These are phyloP conservation scores for Leucoraja erinaceus DNA, from an alignment of 2,113 vertebrate genomes.

Conservation along the genomic window DNA sequence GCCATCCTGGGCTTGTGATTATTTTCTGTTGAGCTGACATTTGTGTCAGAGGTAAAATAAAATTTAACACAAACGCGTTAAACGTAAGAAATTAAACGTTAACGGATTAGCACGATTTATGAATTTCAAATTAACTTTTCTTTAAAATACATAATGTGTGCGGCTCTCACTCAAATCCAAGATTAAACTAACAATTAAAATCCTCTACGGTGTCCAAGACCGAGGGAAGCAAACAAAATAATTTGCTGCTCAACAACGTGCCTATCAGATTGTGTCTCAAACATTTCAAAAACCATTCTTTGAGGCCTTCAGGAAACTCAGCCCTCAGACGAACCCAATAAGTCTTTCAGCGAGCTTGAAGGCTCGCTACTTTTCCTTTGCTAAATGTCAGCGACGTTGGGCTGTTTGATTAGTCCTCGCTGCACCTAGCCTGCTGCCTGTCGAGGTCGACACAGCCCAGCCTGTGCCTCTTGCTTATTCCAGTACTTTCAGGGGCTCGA, in stretches of 20 bases:
- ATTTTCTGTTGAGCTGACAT: background rate
- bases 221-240: conserved; percentile 5
- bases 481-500: conserved; percentile 53
- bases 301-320: conserved; percentile 45
- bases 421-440: conserved; percentile 48
- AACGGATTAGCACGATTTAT: background rate
- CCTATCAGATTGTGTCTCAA: conserved; percentile 6
- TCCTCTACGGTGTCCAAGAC: conserved; percentile 12
- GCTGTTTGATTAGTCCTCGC: conserved; percentile 55
- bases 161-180: background rate
- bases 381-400: conserved; percentile 60
- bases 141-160: background rate
- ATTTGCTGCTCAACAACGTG: background rate
- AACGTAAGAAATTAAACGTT: background rate
- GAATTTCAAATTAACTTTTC: background rate
- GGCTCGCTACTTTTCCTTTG: conserved; percentile 59
- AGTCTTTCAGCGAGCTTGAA: conserved; percentile 61
- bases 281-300: conserved; percentile 24
- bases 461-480: conserved; percentile 46
- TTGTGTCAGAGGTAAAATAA: background rate
- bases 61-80: background rate
- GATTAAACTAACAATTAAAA: conserved; percentile 9
- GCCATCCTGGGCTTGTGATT: background rate
- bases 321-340: conserved; percentile 57
- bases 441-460: conserved; percentile 49